Evolutionary conservation across 35 echinoderm and acorn worm genomes (phyloP).

Genomic region (Strongylocentrotus purpuratus): DNA sequence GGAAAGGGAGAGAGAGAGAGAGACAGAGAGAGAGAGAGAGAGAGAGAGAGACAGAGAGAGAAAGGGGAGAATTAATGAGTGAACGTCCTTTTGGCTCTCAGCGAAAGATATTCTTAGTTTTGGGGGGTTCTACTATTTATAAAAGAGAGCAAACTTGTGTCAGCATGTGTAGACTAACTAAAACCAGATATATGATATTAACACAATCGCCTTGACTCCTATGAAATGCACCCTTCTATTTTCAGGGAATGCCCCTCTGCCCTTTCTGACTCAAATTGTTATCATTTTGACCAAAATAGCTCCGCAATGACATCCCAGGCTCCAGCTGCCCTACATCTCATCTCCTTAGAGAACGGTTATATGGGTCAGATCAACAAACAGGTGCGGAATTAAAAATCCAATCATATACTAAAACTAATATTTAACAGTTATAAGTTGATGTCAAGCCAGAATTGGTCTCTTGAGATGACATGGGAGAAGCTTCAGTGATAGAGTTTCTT

Average conservation of each 20-base stretch:
- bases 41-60: too few relatives aligned
- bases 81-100: too few relatives aligned
- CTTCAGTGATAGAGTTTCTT: not conserved
- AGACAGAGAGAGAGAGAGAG: too few relatives aligned
- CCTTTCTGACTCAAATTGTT: conserved; percentile 3
- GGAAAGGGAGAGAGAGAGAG: too few relatives aligned
- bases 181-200: too few relatives aligned
- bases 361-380: conserved; percentile 11
- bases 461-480: not conserved
- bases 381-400: not conserved
- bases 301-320: not conserved
- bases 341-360: not conserved
- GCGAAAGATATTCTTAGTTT: too few relatives aligned
- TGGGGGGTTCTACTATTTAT: too few relatives aligned
- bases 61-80: not conserved
- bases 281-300: not conserved
- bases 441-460: not conserved
- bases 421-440: not conserved
- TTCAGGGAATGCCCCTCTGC: not conserved
- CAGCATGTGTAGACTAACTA: too few relatives aligned
- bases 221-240: not conserved
- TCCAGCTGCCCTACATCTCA: not conserved
- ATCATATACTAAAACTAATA: not conserved
- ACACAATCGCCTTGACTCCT: not conserved
- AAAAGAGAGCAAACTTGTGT: too few relatives aligned